phyloP scores from a whole-genome alignment of 2,888 invertebrate genomes.

The Chrysina gloriosa region DNA sequence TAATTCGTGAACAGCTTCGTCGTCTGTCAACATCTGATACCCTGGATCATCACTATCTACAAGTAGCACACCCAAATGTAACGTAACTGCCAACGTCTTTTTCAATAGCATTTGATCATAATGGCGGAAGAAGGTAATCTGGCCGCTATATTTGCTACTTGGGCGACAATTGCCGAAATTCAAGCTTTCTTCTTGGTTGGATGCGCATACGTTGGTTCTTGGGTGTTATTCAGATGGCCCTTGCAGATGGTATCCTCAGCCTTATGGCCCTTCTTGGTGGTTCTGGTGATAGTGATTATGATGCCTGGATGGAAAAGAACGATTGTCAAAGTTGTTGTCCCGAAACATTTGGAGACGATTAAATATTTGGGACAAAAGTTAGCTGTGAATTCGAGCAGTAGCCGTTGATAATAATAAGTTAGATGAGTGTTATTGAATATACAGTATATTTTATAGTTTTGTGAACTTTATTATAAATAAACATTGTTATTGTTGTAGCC shows the following conservation, averaged over 20 bases:
- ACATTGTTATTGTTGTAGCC: too few relatives aligned
- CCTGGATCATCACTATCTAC: too few relatives aligned
- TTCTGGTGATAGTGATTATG: constrained; percentile 41
- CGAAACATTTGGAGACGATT: constrained; percentile 46
- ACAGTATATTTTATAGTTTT: too few relatives aligned
- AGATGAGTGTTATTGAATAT: neutral
- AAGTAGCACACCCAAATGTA: too few relatives aligned
- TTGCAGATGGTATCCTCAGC: constrained; percentile 50
- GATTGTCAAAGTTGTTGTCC: constrained; percentile 46
- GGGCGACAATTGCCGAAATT: too few relatives aligned
- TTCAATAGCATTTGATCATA: too few relatives aligned
- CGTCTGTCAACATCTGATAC: too few relatives aligned
- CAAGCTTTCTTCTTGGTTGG: constrained; percentile 50
- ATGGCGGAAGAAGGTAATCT: too few relatives aligned
- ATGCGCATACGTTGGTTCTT: constrained; percentile 51
- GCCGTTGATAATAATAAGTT: constrained; percentile 5
- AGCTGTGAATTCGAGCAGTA: constrained; percentile 11
- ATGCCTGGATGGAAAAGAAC: constrained; percentile 48
- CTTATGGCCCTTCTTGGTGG: constrained; percentile 50
- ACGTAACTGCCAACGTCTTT: too few relatives aligned
- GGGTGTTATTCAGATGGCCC: constrained; percentile 50
- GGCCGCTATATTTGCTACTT: too few relatives aligned
- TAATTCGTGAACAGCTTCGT: too few relatives aligned
- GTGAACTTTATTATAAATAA: too few relatives aligned
- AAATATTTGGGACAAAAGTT: constrained; percentile 36